A percentile compares a stretch with the other conserved stretches of the same genome.
phyloP scores from a whole-genome alignment of 2,888 invertebrate species.

The Caenorhabditis wallacei region DNA sequence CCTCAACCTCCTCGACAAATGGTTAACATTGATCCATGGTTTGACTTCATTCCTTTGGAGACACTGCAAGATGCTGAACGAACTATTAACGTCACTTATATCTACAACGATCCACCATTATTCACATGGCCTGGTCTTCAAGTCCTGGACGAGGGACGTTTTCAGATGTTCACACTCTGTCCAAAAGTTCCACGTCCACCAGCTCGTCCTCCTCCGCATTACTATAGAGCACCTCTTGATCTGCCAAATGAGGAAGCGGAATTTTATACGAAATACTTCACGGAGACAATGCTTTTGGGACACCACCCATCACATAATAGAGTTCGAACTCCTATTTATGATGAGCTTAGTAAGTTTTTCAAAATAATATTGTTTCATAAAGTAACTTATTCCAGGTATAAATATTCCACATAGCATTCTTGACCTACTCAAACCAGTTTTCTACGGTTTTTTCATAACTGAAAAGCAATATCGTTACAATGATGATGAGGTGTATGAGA shows the following conservation, averaged over 20 bases:
- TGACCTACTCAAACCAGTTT: conserved; percentile 22
- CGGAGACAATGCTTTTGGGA: neutral
- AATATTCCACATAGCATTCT: neutral
- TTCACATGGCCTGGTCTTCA: conserved; percentile 37
- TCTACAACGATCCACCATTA: conserved; percentile 17
- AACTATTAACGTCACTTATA: conserved; percentile 5
- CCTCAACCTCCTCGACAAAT: conserved; percentile 53
- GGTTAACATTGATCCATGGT: conserved; percentile 2
- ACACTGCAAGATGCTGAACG: neutral
- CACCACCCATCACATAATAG: neutral
- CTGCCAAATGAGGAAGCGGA: neutral
- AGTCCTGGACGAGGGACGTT: conserved; percentile 10
- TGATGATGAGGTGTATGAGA: neutral
- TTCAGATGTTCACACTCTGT: conserved; percentile 3
- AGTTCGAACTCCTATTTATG: conserved; percentile 22
- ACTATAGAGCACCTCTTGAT: conserved; percentile 1
- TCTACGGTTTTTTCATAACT: conserved; percentile 1
- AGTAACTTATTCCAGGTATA: conserved; percentile 18
- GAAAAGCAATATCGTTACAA: neutral
- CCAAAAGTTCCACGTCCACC: neutral
- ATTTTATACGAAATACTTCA: neutral
- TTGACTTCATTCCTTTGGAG: conserved; percentile 27
- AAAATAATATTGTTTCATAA: neutral
- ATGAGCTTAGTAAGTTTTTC: conserved; percentile 35
- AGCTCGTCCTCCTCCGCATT: neutral